Percentiles rank a stretch among this genome's conserved stretches.
These are phyloP conservation scores for Coregonus suidteri DNA, from an alignment of 2,797 vertebrate species.

Conservation along the genomic window DNA sequence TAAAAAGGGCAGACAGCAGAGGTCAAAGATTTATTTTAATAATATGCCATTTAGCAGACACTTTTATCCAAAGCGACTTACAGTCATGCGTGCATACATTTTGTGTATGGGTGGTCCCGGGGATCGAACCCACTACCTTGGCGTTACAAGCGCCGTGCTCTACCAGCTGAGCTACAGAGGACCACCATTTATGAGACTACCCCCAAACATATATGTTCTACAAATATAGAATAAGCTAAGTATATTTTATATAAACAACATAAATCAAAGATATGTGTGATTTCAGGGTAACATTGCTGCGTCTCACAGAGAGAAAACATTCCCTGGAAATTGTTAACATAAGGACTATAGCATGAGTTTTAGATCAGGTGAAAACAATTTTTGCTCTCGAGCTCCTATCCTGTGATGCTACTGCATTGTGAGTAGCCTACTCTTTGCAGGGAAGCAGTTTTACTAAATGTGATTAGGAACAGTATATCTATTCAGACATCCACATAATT, in stretches of 20 bases:
- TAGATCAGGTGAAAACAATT: constrained; percentile 14
- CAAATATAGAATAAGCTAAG: not conserved
- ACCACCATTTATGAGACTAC: too few species aligned
- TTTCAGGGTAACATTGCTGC: not conserved
- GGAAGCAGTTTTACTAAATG: constrained; percentile 58
- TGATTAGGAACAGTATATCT: constrained; percentile 63
- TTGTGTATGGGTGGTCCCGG: too few species aligned
- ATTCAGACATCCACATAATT: constrained; percentile 48
- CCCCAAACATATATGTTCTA: not conserved
- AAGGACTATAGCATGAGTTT: not conserved
- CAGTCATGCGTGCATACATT: too few species aligned
- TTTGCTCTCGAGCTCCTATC: constrained; percentile 40
- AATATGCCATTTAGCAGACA: too few species aligned
- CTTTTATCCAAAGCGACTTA: too few species aligned
- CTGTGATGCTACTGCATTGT: constrained; percentile 57
- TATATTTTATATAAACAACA: not conserved
- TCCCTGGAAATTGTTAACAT: not conserved
- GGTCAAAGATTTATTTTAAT: not conserved
- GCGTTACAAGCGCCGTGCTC: too few species aligned
- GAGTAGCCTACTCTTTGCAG: constrained; percentile 27
- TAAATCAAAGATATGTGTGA: not conserved
- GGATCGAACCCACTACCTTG: too few species aligned
- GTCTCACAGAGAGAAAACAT: not conserved
- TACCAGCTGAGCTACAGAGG: too few species aligned
- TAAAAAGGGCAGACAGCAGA: not conserved